Evolutionary conservation across 92 coral and sea anemone species (phyloP).

Genomic region (Nematostella vectensis): DNA sequence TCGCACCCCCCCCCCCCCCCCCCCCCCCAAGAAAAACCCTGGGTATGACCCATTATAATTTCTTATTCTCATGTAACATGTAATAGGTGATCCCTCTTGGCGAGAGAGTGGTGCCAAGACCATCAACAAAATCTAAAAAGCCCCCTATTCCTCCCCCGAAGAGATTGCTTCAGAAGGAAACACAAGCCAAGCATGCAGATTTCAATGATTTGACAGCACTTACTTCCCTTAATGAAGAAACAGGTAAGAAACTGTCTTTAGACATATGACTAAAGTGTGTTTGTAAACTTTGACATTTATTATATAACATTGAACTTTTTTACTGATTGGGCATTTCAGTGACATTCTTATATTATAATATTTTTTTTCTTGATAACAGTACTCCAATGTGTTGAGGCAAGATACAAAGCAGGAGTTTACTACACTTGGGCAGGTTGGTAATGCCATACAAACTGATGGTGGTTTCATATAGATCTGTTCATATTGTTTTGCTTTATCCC

Average conservation of each 20-base stretch:
- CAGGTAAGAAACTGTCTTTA: constrained; percentile 64
- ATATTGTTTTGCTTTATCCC: no score
- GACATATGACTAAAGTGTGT: no score
- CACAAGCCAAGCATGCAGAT: neutral
- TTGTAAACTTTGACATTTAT: neutral
- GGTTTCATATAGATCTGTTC: no score
- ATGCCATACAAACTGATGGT: no score
- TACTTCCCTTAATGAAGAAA: constrained; percentile 58
- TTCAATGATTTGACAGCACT: constrained; percentile 50
- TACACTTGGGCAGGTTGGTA: constrained; percentile 72
- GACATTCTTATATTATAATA: neutral
- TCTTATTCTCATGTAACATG: no score
- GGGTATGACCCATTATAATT: no score
- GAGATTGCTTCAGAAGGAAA: neutral
- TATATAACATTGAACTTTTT: neutral
- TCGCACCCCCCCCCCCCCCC: no score
- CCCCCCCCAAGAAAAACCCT: no score
- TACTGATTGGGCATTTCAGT: no score
- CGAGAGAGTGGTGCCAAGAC: no score
- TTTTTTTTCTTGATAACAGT: constrained; percentile 20
- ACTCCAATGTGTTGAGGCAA: constrained; percentile 43
- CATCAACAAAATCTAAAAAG: neutral
- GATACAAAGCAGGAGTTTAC: constrained; percentile 46
- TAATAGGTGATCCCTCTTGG: no score
- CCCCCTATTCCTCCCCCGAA: neutral